Base-by-base conservation (phyloP, 2,888 invertebrate genomes). In the Agonopterix subpropinquella region DNA sequence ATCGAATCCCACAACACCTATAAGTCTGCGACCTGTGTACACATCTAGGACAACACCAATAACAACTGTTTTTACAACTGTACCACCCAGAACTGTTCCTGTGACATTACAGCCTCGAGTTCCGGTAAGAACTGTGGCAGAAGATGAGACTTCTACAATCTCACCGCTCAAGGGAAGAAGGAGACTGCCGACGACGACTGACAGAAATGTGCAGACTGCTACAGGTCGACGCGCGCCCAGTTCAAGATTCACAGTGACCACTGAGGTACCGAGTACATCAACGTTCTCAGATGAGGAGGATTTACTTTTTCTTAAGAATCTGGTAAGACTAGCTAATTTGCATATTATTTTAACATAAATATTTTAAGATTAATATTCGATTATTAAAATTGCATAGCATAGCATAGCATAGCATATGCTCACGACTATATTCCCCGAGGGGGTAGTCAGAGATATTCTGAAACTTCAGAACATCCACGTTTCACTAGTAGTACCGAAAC, bases 301-400 rank as follows among this genome's bases (percentile, higher is more conserved):
- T 66, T 73, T 91, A 55, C 89, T 85, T 41, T 91, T 92, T 65
- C 70, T 92, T 15, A 89, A 91, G 62, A 90, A 91, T 58, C 78
- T 92, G 88, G 92, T 92, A 82, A 74, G 78, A 60, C 45, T 44
- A 43, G 11, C 4, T 13, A 13, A 7, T 44, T 15, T 44, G 15
- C 9, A 43, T 18, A 43, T 18, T 43, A 4, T 18, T 18, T 2
- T 18, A 3, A 18, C 18, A 4, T 18, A 4, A 18, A 4, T 1
- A 1, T 18, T 4, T 18, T 3, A 42, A 39, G 4, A 7, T 39
- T 9, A 39, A 1, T 39, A n/a, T 8, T 39, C 1, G 10, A 39
- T 39, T n/a, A 39, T 39, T 39, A n/a, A 39, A 39, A 39, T 4
- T n/a, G 39, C 4, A n/a, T n/a, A n/a, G n/a, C n/a, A n/a, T n/a